A percentile compares a stretch with the other conserved stretches of the same genome.
Conservation (phyloP, 2,113 vertebrate genomes). For the Malurus melanocephalus region DNA sequence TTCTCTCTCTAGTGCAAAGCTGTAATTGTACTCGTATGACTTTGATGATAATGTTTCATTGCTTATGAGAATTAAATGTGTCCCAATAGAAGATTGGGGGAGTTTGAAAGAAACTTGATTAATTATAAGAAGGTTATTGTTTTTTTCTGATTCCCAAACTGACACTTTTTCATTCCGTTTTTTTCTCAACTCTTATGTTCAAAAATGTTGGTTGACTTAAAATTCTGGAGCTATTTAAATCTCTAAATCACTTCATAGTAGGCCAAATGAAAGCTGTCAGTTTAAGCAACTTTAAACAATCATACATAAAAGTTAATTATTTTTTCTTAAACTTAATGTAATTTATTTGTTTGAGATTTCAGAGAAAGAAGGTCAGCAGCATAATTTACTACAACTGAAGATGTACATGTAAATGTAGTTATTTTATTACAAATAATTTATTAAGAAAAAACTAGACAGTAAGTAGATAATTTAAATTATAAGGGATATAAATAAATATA, state of each 20-base stretch:
- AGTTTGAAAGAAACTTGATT: background rate
- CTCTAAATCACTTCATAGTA: background rate
- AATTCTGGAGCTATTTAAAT: background rate
- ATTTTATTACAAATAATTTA: slow-evolving; percentile 9
- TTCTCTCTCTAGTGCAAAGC: background rate
- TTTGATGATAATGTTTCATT: background rate
- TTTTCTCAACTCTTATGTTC: background rate
- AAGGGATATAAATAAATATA: background rate
- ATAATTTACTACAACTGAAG: background rate
- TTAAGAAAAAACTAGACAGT: slow-evolving; percentile 18
- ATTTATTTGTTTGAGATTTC: background rate
- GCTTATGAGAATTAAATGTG: background rate
- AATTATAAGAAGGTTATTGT: background rate
- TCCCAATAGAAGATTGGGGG: background rate
- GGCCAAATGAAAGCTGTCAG: background rate
- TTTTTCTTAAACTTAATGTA: background rate
- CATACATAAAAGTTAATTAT: background rate
- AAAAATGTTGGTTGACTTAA: background rate
- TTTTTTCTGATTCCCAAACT: background rate
- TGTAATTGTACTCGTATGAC: background rate
- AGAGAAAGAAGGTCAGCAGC: background rate
- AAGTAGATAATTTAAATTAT: background rate
- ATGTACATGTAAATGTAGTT: background rate
- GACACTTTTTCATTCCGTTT: background rate
- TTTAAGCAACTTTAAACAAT: background rate